phyloP scores from a whole-genome alignment of 2,797 vertebrate species.

The Etheostoma nigrum region DNA sequence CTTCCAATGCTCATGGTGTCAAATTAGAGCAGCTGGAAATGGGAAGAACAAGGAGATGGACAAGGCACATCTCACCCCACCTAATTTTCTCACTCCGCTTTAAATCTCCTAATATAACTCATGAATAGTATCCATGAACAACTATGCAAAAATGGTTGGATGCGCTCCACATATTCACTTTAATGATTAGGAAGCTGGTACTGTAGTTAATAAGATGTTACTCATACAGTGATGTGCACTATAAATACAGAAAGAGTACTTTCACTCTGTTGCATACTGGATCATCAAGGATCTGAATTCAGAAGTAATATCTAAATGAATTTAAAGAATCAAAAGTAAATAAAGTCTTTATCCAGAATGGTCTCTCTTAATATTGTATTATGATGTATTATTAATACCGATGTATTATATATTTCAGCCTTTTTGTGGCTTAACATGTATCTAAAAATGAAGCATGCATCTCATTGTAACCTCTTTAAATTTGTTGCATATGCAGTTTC shows the following conservation, averaged over 20 bases:
- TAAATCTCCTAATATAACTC: conserved; percentile 74
- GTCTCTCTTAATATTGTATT: not conserved
- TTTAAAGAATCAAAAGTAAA: not conserved
- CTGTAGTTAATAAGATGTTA: conserved; percentile 62
- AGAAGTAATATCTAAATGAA: not conserved
- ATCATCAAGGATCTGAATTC: not conserved
- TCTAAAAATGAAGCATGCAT: conserved; percentile 1
- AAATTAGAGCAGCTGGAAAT: conserved; percentile 91
- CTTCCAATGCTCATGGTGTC: conserved; percentile 91
- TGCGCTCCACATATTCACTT: conserved; percentile 66
- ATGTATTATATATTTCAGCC: not conserved
- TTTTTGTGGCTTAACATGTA: not conserved
- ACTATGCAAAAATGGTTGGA: conserved; percentile 70
- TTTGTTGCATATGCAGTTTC: not conserved
- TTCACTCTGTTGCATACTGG: not conserved
- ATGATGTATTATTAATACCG: conserved; percentile 4
- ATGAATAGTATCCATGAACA: conserved; percentile 68
- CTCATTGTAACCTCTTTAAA: not conserved
- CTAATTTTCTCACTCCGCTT: conserved; percentile 71
- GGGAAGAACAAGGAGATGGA: conserved; percentile 82
- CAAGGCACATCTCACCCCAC: conserved; percentile 73
- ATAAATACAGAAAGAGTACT: conserved; percentile 22
- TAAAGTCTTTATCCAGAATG: not conserved
- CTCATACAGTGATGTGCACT: conserved; percentile 24
- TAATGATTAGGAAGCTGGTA: conserved; percentile 60